Base-by-base conservation (phyloP, 1,140 invertebrate genomes). In the Venustaconcha ellipsiformis region DNA sequence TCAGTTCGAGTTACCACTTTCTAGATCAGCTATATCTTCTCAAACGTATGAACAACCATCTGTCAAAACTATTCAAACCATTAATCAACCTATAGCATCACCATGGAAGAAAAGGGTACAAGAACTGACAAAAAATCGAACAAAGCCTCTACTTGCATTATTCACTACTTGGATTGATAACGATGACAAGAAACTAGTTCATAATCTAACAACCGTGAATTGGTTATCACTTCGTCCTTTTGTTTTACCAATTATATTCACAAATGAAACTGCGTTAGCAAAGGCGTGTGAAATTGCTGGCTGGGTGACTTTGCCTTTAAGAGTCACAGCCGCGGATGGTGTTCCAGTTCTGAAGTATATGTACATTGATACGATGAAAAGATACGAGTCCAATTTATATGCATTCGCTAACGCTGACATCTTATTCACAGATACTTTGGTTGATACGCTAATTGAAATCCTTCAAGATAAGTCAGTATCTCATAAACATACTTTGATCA, bases 381-480 rank as follows among this genome's bases (percentile, higher is more conserved):
- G 58, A 8, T 82, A 70, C 60, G 74, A 81, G 15, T 74, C 83
- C 1, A 72, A 70, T 2, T 79, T 83, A 48, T 82, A 82, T 68
- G 76, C 69, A 20, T 84, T 73, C 65, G 70, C 76, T 17, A 84
- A 84, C 60, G 80, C 76, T 3, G 83, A 84, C 68, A 79, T 84
- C 30, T 62, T 84, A 14, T 84, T 79, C 57, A 80, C 74, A 14
- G 73, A 82, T 14, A 70, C 56, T 1, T 65, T 84, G 4, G 17
- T 82, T 23, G 60, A 78, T n/a, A 82, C 80, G 11, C 63, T 84
- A 20, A 8, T 59, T 48, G 37, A 48, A 48, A 48, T 48, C 37
- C 37, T 48, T 48, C 4, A 48, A 8, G 37, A 48, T 48, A 48
- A 6, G 4, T 48, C 37, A 48, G 11, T 11, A 48, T 48, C 6